Evolutionary conservation across 2,113 vertebrate species (phyloP).

Genomic region (Trochalopteron elliotii): DNA sequence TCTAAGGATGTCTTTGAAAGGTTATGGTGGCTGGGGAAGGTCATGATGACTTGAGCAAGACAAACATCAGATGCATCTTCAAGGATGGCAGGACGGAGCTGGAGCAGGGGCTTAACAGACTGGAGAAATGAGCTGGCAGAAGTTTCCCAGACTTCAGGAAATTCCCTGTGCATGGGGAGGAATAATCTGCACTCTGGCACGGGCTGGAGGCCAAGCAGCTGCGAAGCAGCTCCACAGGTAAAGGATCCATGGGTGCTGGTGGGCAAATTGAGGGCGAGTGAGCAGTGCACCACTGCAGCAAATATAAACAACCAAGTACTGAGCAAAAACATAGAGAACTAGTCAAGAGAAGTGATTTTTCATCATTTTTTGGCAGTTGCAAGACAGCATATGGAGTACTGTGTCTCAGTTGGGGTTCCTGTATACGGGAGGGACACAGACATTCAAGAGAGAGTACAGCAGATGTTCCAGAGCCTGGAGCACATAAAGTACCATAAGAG

Average conservation of each 20-base stretch:
- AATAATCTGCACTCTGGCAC: accelerated
- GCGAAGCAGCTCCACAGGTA: not conserved
- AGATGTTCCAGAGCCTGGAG: not conserved
- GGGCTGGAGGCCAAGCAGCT: not conserved
- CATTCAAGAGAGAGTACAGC: not conserved
- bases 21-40: not conserved
- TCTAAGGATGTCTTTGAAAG: not conserved
- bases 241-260: not conserved
- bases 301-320: not conserved
- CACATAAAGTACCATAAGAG: not conserved
- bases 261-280: not conserved
- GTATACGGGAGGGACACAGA: not conserved
- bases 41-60: not conserved
- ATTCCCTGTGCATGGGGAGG: not conserved
- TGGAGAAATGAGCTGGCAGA: not conserved
- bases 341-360: not conserved
- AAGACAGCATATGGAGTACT: not conserved
- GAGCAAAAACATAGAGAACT: not conserved
- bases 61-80: not conserved
- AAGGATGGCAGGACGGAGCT: not conserved
- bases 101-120: not conserved
- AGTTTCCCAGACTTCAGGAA: not conserved
- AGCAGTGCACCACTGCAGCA: not conserved
- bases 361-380: not conserved
- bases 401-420: not conserved